Evolutionary conservation across 2,113 vertebrate species (phyloP).

Genomic region (Maccullochella peelii): DNA sequence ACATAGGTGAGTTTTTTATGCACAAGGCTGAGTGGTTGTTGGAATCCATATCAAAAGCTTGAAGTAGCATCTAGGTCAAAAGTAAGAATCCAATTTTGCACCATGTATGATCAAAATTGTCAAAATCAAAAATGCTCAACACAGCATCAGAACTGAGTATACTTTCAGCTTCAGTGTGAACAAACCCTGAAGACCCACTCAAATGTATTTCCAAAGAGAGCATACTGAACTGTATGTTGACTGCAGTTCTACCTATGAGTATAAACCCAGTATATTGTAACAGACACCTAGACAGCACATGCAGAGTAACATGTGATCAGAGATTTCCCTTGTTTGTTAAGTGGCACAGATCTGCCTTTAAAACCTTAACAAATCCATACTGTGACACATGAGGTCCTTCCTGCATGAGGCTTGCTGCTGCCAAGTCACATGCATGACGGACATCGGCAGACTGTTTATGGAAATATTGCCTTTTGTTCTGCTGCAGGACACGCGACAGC

Average conservation of each 20-base stretch:
- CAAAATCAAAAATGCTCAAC: too few species aligned
- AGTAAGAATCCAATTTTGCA: too few species aligned
- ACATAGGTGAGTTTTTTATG: too few species aligned
- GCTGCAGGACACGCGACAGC: constrained; percentile 54
- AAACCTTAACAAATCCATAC: background rate
- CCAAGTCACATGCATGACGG: constrained; percentile 47
- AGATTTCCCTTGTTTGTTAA: background rate
- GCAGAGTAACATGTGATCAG: background rate
- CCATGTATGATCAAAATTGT: too few species aligned
- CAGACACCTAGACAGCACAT: background rate
- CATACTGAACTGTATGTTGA: background rate
- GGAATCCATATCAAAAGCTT: too few species aligned
- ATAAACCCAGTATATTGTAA: background rate
- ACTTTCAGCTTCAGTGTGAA: background rate
- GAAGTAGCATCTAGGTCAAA: too few species aligned
- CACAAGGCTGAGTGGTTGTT: too few species aligned
- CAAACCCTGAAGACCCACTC: background rate
- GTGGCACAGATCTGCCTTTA: constrained; percentile 10
- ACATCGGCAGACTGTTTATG: constrained; percentile 58
- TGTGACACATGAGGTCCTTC: constrained; percentile 15
- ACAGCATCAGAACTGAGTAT: background rate
- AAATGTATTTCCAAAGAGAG: background rate
- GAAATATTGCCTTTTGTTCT: constrained; percentile 62
- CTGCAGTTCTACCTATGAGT: background rate
- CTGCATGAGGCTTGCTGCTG: background rate